phyloP scores from a whole-genome alignment of 2,888 invertebrate genomes.

The Tetropium fuscum region DNA sequence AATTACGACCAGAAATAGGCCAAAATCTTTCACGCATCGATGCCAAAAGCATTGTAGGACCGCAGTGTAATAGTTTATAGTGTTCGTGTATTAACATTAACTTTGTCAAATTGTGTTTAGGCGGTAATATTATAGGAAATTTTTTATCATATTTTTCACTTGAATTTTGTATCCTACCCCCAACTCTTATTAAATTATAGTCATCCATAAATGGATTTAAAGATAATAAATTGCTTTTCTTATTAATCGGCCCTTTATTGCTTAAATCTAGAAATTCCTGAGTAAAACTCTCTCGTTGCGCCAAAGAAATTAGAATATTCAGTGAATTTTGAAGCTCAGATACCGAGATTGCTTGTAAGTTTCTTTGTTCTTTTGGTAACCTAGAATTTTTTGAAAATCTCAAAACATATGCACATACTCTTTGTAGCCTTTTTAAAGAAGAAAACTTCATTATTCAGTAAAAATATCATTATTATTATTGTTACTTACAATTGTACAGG shows the following conservation, averaged over 20 bases:
- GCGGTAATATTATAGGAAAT: no score
- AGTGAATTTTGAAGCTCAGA: neutral
- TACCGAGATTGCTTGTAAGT: neutral
- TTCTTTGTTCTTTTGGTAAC: neutral
- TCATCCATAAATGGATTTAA: no score
- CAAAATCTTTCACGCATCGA: constrained; percentile 4
- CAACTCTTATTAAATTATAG: no score
- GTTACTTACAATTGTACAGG: neutral
- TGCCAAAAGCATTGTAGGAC: no score
- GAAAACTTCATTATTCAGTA: neutral
- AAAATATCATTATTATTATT: neutral
- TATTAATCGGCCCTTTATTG: neutral
- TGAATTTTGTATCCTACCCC: no score
- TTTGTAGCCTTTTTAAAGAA: neutral
- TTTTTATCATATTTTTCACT: no score
- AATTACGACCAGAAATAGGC: no score
- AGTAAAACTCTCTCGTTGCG: constrained; percentile 10
- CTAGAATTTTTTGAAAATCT: neutral
- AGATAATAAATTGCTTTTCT: constrained; percentile 6
- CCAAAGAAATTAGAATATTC: neutral
- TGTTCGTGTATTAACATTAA: no score
- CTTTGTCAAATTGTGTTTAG: no score
- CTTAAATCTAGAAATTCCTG: neutral
- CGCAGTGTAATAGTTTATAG: no score
- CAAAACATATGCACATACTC: neutral